Base-by-base conservation (phyloP, 2,797 vertebrate genomes). In the Lithobates sylvaticus region DNA sequence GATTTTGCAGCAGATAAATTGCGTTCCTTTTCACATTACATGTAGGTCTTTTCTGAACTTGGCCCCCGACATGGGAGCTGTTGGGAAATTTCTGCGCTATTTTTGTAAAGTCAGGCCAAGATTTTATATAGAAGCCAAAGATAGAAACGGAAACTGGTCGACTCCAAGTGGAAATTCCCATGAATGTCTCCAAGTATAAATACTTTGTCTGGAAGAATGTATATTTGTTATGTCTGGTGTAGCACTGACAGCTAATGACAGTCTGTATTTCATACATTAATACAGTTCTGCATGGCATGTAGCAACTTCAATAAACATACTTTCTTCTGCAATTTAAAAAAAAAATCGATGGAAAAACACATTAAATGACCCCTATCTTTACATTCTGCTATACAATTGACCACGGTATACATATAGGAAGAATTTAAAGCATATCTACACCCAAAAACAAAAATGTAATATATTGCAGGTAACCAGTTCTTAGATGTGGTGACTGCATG, bases 101-200 rank as follows among this genome's bases (percentile, higher is more conserved):
- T 81, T 71, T 42, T 81, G 77, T 78, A 70, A 77, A 71, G 65
- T 65, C n/a, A 44, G 32, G 1, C 12, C 26, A 61, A 54, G 76
- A 61, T 78, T 71, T 78, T 78, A 47, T 72, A 78, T 15, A 65
- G n/a, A 78, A 72, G 61, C 34, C 58, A 78, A 54, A 84, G 68
- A 76, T 36, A 70, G 68, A 79, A 26, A 73, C 26, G 27, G 21
- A 36, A 39, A 64, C 26, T 29, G 26, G 32, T 82, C 65, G 16
- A 39, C 15, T 27, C n/a, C 18, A 61, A 58, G 61, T 72, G 42
- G 26, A 73, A 84, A 72, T 78, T 84, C 76, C 69, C 36, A 78
- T 77, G 32, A 58, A 76, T 47, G 73, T 76, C 68, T 83, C 72
- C 72, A 69, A 81, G 70, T 27, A 26, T n/a, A 81, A 61, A 44